Percentiles rank a stretch among this genome's conserved stretches.
These are phyloP conservation scores for Hylaeus volcanicus DNA, from an alignment of 1,140 invertebrate genomes.

Conservation along the genomic window DNA sequence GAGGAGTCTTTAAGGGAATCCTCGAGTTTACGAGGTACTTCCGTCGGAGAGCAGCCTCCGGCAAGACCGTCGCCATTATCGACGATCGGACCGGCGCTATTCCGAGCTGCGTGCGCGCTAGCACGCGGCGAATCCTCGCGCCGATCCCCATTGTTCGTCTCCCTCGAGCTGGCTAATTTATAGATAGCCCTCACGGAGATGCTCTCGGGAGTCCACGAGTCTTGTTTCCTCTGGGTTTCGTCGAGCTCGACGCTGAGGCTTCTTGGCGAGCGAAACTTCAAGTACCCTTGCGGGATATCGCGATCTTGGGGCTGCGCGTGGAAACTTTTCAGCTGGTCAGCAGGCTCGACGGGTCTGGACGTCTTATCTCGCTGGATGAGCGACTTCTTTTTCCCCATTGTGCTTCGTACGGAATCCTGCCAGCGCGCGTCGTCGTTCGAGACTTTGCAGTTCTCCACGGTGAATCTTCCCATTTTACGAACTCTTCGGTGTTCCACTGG, in stretches of 20 bases:
- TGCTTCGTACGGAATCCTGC: neutral
- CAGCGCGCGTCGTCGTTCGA: neutral
- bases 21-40: constrained; percentile 44
- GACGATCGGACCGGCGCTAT: constrained; percentile 1
- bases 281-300: neutral
- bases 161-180: constrained; percentile 12
- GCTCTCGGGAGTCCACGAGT: too few relatives aligned
- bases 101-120: neutral
- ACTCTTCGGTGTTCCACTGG: too few relatives aligned
- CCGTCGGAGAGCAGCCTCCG: neutral
- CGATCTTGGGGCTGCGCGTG: neutral
- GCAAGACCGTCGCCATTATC: neutral
- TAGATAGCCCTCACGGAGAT: neutral
- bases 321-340: neutral
- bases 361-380: neutral
- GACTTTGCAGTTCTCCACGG: neutral
- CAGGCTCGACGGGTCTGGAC: neutral
- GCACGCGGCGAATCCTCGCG: neutral
- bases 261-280: neutral
- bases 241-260: neutral
- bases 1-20: constrained; percentile 32
- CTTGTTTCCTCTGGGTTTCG: neutral
- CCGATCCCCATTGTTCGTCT: constrained; percentile 20
- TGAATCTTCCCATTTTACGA: neutral
- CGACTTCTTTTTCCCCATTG: neutral